Percentiles rank a stretch among this genome's conserved stretches.
phyloP scores from a whole-genome alignment of 2,888 invertebrate genomes.

The Ochropacha duplaris region DNA sequence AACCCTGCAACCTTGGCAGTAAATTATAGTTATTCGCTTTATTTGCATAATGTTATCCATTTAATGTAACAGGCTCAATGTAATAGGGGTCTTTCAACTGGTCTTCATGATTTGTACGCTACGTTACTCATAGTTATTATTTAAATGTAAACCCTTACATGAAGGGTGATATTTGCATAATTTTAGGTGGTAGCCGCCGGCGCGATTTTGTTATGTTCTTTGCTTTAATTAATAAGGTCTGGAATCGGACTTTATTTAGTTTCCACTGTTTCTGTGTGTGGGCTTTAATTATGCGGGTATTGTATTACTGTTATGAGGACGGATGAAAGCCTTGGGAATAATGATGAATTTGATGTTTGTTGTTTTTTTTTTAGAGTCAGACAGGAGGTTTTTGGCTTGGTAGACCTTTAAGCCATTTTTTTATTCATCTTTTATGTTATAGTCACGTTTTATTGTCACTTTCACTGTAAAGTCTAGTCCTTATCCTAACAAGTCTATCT shows the following conservation, averaged over 20 bases:
- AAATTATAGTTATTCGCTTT: no score
- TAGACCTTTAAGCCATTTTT: no score
- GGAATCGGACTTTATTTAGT: not conserved
- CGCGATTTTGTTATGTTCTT: slow-evolving; percentile 28
- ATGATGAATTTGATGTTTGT: not conserved
- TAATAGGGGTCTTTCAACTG: not conserved
- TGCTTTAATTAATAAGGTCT: slow-evolving; percentile 31
- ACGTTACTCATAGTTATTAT: slow-evolving; percentile 27
- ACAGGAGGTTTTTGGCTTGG: no score
- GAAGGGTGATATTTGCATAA: slow-evolving; percentile 35
- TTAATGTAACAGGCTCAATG: not conserved
- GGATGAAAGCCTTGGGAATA: not conserved
- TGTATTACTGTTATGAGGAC: not conserved
- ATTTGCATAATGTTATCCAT: no score
- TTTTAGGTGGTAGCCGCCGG: slow-evolving; percentile 19
- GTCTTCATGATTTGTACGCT: not conserved
- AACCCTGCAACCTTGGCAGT: no score
- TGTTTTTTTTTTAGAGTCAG: no score
- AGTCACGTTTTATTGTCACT: no score
- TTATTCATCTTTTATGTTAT: no score
- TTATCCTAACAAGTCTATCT: no score
- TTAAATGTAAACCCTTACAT: slow-evolving; percentile 32
- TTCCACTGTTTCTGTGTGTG: not conserved
- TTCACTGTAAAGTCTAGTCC: no score
- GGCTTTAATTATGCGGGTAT: not conserved